Percentiles rank a stretch among this genome's conserved stretches.
Evolutionary conservation across 2,888 invertebrate genomes (phyloP).

Genomic region (Eilema depressum): DNA sequence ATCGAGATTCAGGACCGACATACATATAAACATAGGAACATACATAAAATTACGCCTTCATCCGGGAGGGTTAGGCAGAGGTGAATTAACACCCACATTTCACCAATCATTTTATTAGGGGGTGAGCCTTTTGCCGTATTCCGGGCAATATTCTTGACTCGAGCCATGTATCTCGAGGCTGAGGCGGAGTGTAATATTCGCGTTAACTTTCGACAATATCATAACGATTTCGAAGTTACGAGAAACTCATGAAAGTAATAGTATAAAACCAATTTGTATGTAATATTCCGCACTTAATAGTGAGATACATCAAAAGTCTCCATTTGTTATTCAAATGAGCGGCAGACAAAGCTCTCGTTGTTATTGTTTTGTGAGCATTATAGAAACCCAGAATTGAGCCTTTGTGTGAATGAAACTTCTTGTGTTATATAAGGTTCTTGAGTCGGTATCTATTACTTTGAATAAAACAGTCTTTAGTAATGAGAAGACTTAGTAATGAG

Average conservation of each 20-base stretch:
- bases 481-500: conserved; percentile 7
- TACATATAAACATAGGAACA: too few relatives aligned
- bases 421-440: not conserved
- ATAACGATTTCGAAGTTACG: not conserved
- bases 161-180: too few relatives aligned
- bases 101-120: too few relatives aligned
- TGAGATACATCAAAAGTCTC: conserved; percentile 12
- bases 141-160: too few relatives aligned
- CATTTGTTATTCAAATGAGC: conserved; percentile 18
- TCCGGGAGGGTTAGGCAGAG: too few relatives aligned
- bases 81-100: too few relatives aligned
- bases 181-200: too few relatives aligned
- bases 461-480: not conserved
- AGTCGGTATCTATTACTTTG: conserved; percentile 6
- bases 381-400: conserved; percentile 9
- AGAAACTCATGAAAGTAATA: not conserved
- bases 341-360: conserved; percentile 10
- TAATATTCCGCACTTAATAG: conserved; percentile 11
- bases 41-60: too few relatives aligned
- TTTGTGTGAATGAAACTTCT: conserved; percentile 16
- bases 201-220: not conserved
- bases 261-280: not conserved
- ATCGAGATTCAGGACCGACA: too few relatives aligned
- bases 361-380: conserved; percentile 20
- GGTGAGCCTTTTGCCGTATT: too few relatives aligned